These are phyloP conservation scores for Metridium senile DNA, from an alignment of 92 coral and sea anemone genomes.

Conservation along the genomic window DNA sequence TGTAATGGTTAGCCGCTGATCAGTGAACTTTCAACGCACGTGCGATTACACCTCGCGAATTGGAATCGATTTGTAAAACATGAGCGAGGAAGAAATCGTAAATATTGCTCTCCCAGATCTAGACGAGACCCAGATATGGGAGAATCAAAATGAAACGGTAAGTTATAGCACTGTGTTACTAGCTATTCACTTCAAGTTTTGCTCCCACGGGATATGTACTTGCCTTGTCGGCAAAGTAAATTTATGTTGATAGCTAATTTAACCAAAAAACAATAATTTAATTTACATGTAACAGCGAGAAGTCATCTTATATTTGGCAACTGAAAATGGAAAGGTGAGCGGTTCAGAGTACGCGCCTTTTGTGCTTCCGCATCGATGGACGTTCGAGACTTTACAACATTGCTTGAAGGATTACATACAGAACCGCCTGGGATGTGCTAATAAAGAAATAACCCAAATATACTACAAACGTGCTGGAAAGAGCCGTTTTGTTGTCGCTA, in stretches of 20 bases:
- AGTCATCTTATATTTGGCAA: conserved; percentile 39
- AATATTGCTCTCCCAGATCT: conserved; percentile 8
- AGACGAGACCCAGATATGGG: conserved; percentile 35
- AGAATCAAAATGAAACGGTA: conserved; percentile 9
- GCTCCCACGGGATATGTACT: not conserved
- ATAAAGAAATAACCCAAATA: conserved; percentile 10
- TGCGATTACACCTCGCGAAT: not conserved
- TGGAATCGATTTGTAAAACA: not conserved
- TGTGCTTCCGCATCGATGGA: conserved; percentile 48
- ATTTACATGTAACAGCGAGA: not conserved
- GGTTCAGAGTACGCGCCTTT: conserved; percentile 50
- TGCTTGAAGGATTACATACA: conserved; percentile 17
- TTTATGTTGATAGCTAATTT: too few species aligned
- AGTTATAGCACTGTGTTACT: not conserved
- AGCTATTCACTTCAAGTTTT: too few species aligned
- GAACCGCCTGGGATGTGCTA: not conserved
- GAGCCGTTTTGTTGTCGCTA: conserved; percentile 15
- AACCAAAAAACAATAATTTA: not conserved
- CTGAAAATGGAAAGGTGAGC: conserved; percentile 29
- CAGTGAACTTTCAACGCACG: not conserved
- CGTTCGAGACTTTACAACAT: conserved; percentile 6
- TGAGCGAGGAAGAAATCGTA: not conserved
- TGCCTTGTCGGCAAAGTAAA: not conserved
- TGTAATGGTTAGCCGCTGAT: not conserved
- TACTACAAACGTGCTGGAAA: conserved; percentile 36